These are phyloP conservation scores for Myiozetetes cayanensis DNA, from an alignment of 2,113 vertebrate species.

Conservation along the genomic window DNA sequence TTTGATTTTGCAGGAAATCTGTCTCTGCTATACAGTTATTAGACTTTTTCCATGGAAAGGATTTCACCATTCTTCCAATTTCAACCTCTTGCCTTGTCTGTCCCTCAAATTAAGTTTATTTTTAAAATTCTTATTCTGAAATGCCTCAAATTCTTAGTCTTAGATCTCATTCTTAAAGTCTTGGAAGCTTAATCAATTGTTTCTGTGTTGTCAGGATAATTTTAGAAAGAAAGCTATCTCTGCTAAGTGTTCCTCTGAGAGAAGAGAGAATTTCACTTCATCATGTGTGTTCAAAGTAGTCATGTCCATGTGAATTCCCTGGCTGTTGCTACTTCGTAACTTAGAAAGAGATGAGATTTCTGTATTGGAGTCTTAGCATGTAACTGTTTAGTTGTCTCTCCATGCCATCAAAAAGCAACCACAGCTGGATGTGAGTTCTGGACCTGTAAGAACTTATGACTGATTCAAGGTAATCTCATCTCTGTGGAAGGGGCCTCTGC, in stretches of 20 bases:
- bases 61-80: neutral
- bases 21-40: neutral
- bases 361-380: neutral
- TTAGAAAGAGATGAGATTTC: neutral
- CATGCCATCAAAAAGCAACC: neutral
- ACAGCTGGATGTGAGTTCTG: neutral
- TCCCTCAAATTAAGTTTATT: neutral
- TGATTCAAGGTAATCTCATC: neutral
- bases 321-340: neutral
- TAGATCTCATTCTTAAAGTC: neutral
- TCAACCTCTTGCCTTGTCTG: neutral
- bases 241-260: neutral
- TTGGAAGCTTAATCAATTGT: neutral
- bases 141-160: neutral
- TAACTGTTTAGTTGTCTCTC: neutral
- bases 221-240: neutral
- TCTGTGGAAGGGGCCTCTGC: neutral
- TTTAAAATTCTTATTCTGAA: neutral
- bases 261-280: neutral
- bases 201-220: neutral
- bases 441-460: neutral
- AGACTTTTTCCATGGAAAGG: neutral
- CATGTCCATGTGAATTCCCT: neutral
- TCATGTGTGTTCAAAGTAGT: neutral
- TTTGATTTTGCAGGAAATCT: neutral